A percentile compares a stretch with the other conserved stretches of the same genome.
phyloP scores from a whole-genome alignment of 2,888 invertebrate genomes.

The Drosophila limbata region DNA sequence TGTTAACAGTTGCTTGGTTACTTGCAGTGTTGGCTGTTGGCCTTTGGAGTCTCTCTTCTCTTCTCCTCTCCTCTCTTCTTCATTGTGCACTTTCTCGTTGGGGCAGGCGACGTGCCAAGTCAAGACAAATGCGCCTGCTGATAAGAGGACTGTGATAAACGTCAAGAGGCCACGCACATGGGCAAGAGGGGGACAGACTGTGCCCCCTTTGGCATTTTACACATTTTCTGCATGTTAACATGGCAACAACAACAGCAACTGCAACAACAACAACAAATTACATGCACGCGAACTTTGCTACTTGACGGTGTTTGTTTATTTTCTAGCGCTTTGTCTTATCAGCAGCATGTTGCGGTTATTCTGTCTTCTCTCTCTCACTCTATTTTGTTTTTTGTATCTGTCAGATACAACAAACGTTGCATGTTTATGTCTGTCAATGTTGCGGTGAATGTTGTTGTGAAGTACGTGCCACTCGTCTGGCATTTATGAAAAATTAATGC shows the following conservation, averaged over 20 bases:
- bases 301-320: conserved; percentile 26
- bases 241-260: conserved; percentile 44
- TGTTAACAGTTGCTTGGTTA: conserved; percentile 32
- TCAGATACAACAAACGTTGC: conserved; percentile 43
- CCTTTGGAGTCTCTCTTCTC: conserved; percentile 14
- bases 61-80: neutral
- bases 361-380: conserved; percentile 14
- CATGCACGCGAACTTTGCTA: conserved; percentile 59
- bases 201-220: conserved; percentile 49
- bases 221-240: conserved; percentile 58
- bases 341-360: conserved; percentile 33
- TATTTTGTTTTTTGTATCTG: conserved; percentile 48
- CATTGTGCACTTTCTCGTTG: conserved; percentile 31
- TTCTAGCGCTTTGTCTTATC: conserved; percentile 57
- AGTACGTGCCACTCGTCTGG: conserved; percentile 42
- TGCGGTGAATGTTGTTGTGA: conserved; percentile 10
- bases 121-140: conserved; percentile 57
- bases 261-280: conserved; percentile 48
- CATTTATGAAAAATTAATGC: conserved; percentile 51
- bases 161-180: conserved; percentile 14
- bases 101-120: conserved; percentile 31
- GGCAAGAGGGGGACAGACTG: conserved; percentile 1
- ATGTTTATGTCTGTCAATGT: conserved; percentile 47
- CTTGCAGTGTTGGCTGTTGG: conserved; percentile 4
- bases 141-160: conserved; percentile 57